Evolutionary conservation across 1,140 invertebrate genomes (phyloP), one percentile per base, ranked within the genome.

Genomic region (Zaprionus inermis): DNA sequence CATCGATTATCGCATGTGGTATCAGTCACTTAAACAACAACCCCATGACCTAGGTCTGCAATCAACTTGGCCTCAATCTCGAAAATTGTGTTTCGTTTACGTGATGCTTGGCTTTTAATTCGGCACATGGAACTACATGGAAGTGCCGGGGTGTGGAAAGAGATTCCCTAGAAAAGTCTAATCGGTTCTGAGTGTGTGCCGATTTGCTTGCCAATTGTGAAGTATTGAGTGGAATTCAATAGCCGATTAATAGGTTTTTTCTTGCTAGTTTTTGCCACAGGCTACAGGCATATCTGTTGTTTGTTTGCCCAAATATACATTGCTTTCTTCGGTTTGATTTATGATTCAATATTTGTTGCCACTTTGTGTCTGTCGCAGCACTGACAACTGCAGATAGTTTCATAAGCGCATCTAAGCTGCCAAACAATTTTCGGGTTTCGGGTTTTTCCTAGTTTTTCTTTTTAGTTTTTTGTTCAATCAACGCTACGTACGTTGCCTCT

Each of bases 1-100:
- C 63, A 86, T 86, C 73, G 84, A 79, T 86, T 88, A 79, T 79
- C 76, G 73, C 79, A 65, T 77, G 73, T 74, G 63, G 59, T 86
- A 88, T 88, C 83, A 73, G 77, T 84, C 73, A 86, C 76, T 88
- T 86, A 76, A 71, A 66, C 70, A 59, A n/a, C 20, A 51, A n/a
- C 30, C 54, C 30, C 12, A 14, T 38, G n/a, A n/a, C 34, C 3
- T 24, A 14, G 12, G 24, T 11, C 9, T 11, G 16, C 18, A 38
- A 41, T 20, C 36, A 67, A 72, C 51, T 67, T 60, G 34, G 34
- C 6, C 38, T n/a, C 18, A 44, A 28, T 67, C 44, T 60, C 64
- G 34, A 74, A 71, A 88, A 88, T 83, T 88, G 83, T 72, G 55
- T 65, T 70, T 76, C 68, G 49, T 68, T 76, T 88, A 82, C 83